A percentile compares a stretch with the other conserved stretches of the same genome.
These are phyloP conservation scores for Acrobasis suavella DNA, from an alignment of 2,888 invertebrate species.

Conservation along the genomic window DNA sequence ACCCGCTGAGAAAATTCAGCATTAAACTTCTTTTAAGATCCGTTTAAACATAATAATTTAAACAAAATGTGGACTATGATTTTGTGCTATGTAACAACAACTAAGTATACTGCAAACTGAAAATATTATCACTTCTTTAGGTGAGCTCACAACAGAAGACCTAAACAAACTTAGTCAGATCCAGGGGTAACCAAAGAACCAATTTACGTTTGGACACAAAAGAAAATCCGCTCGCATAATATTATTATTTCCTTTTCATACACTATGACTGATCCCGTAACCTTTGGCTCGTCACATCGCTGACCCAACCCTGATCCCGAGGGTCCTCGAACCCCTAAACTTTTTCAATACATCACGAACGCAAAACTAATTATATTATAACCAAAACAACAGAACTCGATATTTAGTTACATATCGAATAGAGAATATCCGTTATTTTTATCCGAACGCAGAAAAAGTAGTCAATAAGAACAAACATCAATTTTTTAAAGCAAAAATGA, in stretches of 20 bases:
- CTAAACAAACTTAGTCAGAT: too few relatives aligned
- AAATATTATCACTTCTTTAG: too few relatives aligned
- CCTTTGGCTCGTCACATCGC: constrained; percentile 15
- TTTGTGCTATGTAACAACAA: too few relatives aligned
- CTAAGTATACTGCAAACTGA: too few relatives aligned
- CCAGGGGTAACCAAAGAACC: too few relatives aligned
- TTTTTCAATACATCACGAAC: constrained; percentile 16
- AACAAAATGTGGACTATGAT: not conserved
- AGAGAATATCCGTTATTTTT: too few relatives aligned
- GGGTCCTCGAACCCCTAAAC: constrained; percentile 2
- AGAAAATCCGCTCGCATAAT: constrained; percentile 6
- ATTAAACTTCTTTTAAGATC: too few relatives aligned
- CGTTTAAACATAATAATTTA: too few relatives aligned
- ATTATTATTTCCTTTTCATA: not conserved
- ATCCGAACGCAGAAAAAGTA: too few relatives aligned
- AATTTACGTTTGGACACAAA: not conserved
- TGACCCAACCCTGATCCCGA: constrained; percentile 14
- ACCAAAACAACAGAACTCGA: constrained; percentile 6
- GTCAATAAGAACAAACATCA: too few relatives aligned
- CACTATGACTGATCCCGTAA: constrained; percentile 2
- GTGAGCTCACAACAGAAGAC: too few relatives aligned
- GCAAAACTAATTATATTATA: constrained; percentile 16
- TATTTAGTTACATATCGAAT: not conserved
- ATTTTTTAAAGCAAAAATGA: too few relatives aligned
- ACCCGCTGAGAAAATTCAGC: not conserved